Conservation (phyloP, 2,797 vertebrate species). For the Chloroceryle amazona region DNA sequence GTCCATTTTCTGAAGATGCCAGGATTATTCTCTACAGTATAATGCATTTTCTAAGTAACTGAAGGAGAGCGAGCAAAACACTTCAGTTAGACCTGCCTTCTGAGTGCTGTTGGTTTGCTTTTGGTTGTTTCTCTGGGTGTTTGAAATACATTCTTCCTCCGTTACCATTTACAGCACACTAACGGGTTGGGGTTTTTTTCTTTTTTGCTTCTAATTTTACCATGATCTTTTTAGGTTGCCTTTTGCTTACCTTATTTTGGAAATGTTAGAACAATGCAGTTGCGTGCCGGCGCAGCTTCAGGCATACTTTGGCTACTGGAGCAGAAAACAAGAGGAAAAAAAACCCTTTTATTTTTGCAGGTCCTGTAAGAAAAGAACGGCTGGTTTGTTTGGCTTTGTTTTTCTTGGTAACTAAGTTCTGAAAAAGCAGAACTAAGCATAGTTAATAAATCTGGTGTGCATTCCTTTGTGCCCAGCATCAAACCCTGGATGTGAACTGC, state of each 20-base stretch:
- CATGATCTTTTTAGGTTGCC: neutral
- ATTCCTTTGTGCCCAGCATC: slow-evolving; percentile 33
- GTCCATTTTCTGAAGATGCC: neutral
- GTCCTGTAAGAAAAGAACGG: slow-evolving; percentile 15
- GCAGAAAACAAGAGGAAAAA: slow-evolving; percentile 8
- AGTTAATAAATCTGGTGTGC: slow-evolving; percentile 37
- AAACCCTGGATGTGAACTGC: slow-evolving; percentile 6
- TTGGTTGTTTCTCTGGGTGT: neutral
- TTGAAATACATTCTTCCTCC: slow-evolving; percentile 5
- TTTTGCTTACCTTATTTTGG: slow-evolving; percentile 30
- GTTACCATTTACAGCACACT: neutral
- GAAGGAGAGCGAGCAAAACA: neutral
- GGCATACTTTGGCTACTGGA: slow-evolving; percentile 6
- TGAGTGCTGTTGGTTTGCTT: neutral
- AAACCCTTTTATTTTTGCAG: neutral
- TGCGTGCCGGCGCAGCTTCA: slow-evolving; percentile 5
- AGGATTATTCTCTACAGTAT: neutral
- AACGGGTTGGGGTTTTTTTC: neutral
- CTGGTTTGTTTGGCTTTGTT: slow-evolving; percentile 41
- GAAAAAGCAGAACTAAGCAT: slow-evolving; percentile 36
- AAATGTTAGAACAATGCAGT: neutral
- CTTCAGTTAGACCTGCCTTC: neutral
- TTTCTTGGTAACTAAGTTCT: slow-evolving; percentile 57
- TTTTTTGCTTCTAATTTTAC: slow-evolving; percentile 3
- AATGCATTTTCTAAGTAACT: neutral